Conservation (phyloP, 2,888 invertebrate genomes). For the Amphipyra berbera region DNA sequence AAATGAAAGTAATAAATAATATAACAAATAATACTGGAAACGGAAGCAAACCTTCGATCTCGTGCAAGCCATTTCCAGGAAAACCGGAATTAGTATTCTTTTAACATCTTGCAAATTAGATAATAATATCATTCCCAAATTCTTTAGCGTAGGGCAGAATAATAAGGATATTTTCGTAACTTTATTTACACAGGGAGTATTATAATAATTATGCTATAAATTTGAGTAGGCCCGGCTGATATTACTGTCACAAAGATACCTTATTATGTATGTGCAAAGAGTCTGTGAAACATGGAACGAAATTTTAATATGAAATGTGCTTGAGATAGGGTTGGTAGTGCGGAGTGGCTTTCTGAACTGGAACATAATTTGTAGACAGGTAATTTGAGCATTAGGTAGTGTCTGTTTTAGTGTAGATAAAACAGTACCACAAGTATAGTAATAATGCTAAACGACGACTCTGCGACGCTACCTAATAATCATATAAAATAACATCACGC, state of each 20-base stretch:
- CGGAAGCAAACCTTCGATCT: too few relatives aligned
- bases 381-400: background rate
- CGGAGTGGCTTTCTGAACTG: background rate
- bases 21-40: too few relatives aligned
- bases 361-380: background rate
- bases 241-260: slow-evolving; percentile 28
- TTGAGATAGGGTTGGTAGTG: slow-evolving; percentile 16
- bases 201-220: slow-evolving; percentile 51
- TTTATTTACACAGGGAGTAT: slow-evolving; percentile 26
- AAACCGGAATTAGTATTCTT: slow-evolving; percentile 10
- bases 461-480: too few relatives aligned
- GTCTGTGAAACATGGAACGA: slow-evolving; percentile 35
- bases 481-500: too few relatives aligned
- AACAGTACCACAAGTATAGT: too few relatives aligned
- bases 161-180: slow-evolving; percentile 7
- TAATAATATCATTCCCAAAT: slow-evolving; percentile 18
- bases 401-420: background rate
- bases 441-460: background rate
- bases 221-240: slow-evolving; percentile 30
- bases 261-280: slow-evolving; percentile 43
- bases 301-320: slow-evolving; percentile 47
- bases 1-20: too few relatives aligned
- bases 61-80: background rate
- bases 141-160: background rate
- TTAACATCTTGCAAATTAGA: background rate